Evolutionary conservation across 2,113 vertebrate species (phyloP).

Genomic region (Myocastor coypus): DNA sequence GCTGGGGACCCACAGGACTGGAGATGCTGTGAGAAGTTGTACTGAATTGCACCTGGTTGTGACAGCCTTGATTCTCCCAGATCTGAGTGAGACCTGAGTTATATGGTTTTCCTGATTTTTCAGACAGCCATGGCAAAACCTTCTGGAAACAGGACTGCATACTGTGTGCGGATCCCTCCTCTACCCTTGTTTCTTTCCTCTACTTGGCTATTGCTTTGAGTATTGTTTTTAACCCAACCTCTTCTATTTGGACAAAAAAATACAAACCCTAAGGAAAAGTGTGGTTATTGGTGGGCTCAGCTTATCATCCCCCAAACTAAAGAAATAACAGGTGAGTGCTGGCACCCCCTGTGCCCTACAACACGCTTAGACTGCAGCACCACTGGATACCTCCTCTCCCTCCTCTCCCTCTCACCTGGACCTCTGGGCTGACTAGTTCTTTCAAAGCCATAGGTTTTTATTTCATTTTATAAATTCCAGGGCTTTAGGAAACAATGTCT

Average conservation of each 20-base stretch:
- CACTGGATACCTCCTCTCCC: background rate
- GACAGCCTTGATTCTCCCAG: constrained; percentile 51
- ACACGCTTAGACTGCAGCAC: too few species aligned
- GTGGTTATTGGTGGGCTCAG: background rate
- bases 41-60: constrained; percentile 38
- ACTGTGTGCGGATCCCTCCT: too few species aligned
- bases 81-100: constrained; percentile 64
- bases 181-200: background rate
- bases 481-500: background rate
- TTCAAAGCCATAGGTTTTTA: background rate
- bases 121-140: background rate
- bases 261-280: background rate
- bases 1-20: constrained; percentile 31
- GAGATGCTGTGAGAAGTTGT: constrained; percentile 59
- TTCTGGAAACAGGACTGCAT: background rate
- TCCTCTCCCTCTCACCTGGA: background rate
- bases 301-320: background rate
- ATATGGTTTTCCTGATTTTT: constrained; percentile 67
- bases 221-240: constrained; percentile 11
- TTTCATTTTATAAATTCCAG: constrained; percentile 37
- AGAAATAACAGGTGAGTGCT: background rate
- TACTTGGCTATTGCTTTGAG: constrained; percentile 32
- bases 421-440: background rate
- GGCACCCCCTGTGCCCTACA: background rate
- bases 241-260: constrained; percentile 24